phyloP scores from a whole-genome alignment of 2,888 invertebrate species.

The Drosophila mercatorum region DNA sequence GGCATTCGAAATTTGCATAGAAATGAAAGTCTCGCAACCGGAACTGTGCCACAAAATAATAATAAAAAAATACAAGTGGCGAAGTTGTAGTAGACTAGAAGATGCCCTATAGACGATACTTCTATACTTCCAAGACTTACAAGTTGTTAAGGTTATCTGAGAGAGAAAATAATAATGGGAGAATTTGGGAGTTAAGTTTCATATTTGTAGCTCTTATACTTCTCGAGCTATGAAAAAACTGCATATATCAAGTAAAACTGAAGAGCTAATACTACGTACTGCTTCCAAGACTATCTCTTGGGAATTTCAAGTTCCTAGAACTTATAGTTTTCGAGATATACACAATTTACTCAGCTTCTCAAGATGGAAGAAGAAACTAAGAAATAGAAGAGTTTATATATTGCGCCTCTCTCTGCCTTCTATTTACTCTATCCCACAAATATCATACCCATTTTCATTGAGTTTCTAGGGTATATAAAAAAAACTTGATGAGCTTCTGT shows the following conservation, averaged over 20 bases:
- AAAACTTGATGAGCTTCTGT: conserved; percentile 65
- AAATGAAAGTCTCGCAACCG: conserved; percentile 74
- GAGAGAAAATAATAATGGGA: too few relatives aligned
- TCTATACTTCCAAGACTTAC: neutral
- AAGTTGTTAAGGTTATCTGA: neutral
- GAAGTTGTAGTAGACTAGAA: neutral
- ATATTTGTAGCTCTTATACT: neutral
- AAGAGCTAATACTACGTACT: neutral
- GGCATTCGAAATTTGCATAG: conserved; percentile 77
- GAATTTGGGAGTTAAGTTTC: neutral
- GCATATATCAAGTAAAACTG: neutral
- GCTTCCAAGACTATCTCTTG: neutral
- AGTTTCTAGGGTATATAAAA: conserved; percentile 7
- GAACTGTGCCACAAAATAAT: conserved; percentile 68
- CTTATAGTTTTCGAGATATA: neutral
- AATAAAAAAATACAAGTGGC: conserved; percentile 6
- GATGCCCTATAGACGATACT: neutral
- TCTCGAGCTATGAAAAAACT: neutral
- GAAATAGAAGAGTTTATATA: too few relatives aligned
- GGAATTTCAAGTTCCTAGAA: neutral
- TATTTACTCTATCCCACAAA: neutral
- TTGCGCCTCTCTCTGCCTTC: neutral
- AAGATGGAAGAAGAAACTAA: too few relatives aligned
- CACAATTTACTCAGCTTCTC: neutral
- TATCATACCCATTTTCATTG: neutral